phyloP scores from a whole-genome alignment of 2,113 vertebrate species.

The Athene noctua region DNA sequence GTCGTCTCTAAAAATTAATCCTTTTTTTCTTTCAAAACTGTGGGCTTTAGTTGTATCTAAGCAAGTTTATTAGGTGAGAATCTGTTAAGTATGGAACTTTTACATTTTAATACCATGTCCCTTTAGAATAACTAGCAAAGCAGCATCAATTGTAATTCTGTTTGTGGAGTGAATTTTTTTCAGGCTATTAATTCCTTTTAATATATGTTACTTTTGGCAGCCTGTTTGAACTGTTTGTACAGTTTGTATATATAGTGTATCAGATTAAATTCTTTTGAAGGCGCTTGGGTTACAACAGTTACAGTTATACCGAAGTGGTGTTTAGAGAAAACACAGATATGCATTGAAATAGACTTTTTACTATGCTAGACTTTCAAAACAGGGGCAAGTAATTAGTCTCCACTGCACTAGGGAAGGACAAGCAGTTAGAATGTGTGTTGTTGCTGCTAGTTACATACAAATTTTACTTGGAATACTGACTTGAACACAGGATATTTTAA shows the following conservation, averaged over 20 bases:
- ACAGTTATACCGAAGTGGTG: slow-evolving; percentile 44
- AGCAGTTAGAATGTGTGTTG: slow-evolving; percentile 6
- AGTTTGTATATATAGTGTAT: slow-evolving; percentile 57
- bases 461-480: slow-evolving; percentile 19
- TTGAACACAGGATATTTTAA: no score
- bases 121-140: slow-evolving; percentile 60
- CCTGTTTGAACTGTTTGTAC: slow-evolving; percentile 52
- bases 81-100: slow-evolving; percentile 65
- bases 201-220: slow-evolving; percentile 58
- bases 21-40: slow-evolving; percentile 41
- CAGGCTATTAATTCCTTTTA: slow-evolving; percentile 62
- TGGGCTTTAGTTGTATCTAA: slow-evolving; percentile 56
- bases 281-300: slow-evolving; percentile 33
- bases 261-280: slow-evolving; percentile 67
- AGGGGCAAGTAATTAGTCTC: slow-evolving; percentile 47
- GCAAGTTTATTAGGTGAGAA: slow-evolving; percentile 68
- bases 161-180: slow-evolving; percentile 58
- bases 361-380: slow-evolving; percentile 45
- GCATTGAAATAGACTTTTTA: slow-evolving; percentile 62
- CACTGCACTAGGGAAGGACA: slow-evolving; percentile 20
- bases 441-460: slow-evolving; percentile 34
- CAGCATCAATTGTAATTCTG: slow-evolving; percentile 62
- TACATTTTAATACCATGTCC: slow-evolving; percentile 59
- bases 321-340: slow-evolving; percentile 66
- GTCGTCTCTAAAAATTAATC: slow-evolving; percentile 33